Conservation (phyloP, 2,113 vertebrate genomes). For the Sterrhoptilus dennistouni region DNA sequence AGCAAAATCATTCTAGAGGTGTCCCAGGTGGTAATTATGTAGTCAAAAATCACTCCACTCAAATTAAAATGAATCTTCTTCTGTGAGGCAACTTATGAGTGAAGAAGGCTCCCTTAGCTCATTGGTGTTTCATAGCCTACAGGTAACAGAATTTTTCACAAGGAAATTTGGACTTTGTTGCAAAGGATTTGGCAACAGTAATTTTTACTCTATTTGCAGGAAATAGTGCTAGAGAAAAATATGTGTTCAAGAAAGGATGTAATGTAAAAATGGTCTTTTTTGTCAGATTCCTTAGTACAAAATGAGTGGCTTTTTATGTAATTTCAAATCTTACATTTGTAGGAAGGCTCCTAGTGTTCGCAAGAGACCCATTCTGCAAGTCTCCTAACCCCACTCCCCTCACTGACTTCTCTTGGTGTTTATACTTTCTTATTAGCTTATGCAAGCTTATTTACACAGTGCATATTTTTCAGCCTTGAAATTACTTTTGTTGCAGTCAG, state of each 20-base stretch:
- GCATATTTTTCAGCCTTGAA: background rate
- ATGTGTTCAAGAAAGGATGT: background rate
- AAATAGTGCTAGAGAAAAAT: background rate
- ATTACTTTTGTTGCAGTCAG: background rate
- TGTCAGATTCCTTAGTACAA: background rate
- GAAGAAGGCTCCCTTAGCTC: background rate
- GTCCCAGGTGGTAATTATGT: slow-evolving; percentile 36
- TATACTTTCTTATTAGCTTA: background rate
- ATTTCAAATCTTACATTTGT: background rate
- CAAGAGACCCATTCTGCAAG: accelerated
- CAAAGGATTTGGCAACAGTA: background rate
- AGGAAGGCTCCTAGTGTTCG: background rate
- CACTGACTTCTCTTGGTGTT: background rate
- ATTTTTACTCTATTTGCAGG: background rate
- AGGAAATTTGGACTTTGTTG: background rate
- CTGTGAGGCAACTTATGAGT: background rate
- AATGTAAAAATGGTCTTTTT: background rate
- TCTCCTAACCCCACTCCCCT: background rate
- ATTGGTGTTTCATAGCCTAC: background rate
- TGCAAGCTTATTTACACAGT: background rate
- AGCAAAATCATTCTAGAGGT: background rate
- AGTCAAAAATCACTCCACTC: slow-evolving; percentile 51
- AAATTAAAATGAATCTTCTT: slow-evolving; percentile 15
- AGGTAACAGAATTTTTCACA: background rate
- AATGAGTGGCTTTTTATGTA: background rate